Evolutionary conservation across 2,888 invertebrate genomes (phyloP).

Genomic region (Altica lythri): DNA sequence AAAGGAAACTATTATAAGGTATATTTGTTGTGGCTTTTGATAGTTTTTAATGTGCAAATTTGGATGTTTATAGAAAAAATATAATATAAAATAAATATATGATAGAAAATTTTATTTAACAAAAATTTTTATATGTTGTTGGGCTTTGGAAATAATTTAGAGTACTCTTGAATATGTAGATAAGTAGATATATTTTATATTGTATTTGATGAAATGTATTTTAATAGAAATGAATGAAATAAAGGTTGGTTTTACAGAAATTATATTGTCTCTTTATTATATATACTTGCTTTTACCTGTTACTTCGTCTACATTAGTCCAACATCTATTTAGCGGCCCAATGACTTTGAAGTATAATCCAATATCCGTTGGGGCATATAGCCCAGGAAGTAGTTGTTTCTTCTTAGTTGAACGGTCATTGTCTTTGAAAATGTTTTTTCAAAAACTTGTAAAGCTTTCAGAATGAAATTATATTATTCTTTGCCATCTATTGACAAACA

Average conservation of each 20-base stretch:
- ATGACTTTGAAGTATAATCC: no score
- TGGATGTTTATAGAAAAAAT: conserved; percentile 31
- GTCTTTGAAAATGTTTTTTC: no score
- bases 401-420: no score
- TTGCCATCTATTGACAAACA: no score
- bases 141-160: conserved; percentile 45
- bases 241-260: conserved; percentile 25
- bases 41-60: conserved; percentile 31
- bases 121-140: conserved; percentile 44
- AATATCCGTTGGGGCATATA: no score
- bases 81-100: conserved; percentile 19
- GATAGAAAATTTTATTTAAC: conserved; percentile 29
- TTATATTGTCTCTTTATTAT: no score
- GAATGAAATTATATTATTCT: no score
- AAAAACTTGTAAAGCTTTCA: no score
- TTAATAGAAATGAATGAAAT: conserved; percentile 38
- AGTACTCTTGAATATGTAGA: conserved; percentile 46
- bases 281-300: no score
- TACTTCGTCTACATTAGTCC: no score
- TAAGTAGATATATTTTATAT: conserved; percentile 35
- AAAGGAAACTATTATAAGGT: conserved; percentile 20
- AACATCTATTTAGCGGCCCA: no score
- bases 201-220: conserved; percentile 40
- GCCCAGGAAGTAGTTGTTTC: no score
- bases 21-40: conserved; percentile 34